phyloP scores from a whole-genome alignment of 2,113 vertebrate species.

The Myrmophylax atrothorax region DNA sequence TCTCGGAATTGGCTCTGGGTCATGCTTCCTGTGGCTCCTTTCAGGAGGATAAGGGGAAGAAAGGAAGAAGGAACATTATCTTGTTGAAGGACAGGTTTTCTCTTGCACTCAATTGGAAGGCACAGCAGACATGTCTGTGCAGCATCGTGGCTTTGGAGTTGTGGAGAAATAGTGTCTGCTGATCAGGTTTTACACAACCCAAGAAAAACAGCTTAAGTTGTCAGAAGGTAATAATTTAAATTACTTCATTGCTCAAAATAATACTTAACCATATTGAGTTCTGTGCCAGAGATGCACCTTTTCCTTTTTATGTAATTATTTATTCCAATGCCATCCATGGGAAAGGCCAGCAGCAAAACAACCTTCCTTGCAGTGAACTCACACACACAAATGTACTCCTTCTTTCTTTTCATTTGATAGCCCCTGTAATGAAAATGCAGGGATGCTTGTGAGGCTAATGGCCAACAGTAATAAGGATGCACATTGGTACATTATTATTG shows the following conservation, averaged over 20 bases:
- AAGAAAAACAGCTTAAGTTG: background rate
- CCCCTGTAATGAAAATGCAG: background rate
- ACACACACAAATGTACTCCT: background rate
- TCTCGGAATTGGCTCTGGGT: background rate
- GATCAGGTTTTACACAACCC: background rate
- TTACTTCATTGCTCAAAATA: background rate
- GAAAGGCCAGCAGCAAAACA: background rate
- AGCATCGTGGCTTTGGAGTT: background rate
- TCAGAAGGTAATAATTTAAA: background rate
- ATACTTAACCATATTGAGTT: background rate
- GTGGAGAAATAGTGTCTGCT: background rate
- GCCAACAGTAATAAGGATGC: background rate
- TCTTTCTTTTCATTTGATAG: background rate
- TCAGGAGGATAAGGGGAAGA: background rate
- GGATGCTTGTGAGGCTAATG: background rate
- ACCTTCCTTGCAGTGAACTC: background rate
- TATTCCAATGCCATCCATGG: background rate
- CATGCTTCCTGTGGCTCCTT: background rate
- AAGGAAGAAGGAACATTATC: background rate
- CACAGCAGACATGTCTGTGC: background rate
- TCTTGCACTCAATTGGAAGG: background rate
- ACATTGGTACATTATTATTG: background rate
- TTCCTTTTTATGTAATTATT: background rate
- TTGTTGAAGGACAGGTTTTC: background rate
- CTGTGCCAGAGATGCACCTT: background rate